Evolutionary conservation across 2,113 vertebrate genomes (phyloP).

Genomic region (Anolis carolinensis): DNA sequence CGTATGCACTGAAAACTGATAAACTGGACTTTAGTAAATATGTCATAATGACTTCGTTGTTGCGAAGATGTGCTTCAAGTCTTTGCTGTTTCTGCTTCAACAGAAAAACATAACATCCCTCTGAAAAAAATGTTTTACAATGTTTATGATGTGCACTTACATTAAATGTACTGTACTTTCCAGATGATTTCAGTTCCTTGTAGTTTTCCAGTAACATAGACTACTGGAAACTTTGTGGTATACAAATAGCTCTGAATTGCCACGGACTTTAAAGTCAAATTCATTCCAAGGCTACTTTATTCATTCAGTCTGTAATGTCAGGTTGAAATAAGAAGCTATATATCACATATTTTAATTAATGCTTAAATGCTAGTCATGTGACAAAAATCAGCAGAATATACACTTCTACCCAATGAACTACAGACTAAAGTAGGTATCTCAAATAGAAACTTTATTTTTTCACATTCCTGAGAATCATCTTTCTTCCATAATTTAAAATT

Average conservation of each 20-base stretch:
- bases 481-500: constrained; percentile 55
- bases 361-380: constrained; percentile 51
- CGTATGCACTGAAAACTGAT: neutral
- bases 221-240: constrained; percentile 69
- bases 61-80: neutral
- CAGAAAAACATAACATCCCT: neutral
- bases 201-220: constrained; percentile 72
- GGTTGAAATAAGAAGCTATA: constrained; percentile 57
- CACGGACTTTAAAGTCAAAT: constrained; percentile 66
- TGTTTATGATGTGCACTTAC: constrained; percentile 63
- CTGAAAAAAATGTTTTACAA: neutral
- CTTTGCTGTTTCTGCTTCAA: neutral
- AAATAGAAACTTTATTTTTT: neutral
- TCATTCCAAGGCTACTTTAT: constrained; percentile 61
- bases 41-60: neutral
- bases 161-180: constrained; percentile 68
- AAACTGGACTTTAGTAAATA: neutral
- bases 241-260: constrained; percentile 65
- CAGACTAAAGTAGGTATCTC: neutral
- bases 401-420: constrained; percentile 5
- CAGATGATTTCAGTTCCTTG: constrained; percentile 70
- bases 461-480: constrained; percentile 25
- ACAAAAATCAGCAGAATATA: constrained; percentile 31
- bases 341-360: constrained; percentile 64
- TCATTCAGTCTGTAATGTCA: constrained; percentile 62